Conservation (phyloP, 2,797 vertebrate genomes). For the Protosalanx chinensis region DNA sequence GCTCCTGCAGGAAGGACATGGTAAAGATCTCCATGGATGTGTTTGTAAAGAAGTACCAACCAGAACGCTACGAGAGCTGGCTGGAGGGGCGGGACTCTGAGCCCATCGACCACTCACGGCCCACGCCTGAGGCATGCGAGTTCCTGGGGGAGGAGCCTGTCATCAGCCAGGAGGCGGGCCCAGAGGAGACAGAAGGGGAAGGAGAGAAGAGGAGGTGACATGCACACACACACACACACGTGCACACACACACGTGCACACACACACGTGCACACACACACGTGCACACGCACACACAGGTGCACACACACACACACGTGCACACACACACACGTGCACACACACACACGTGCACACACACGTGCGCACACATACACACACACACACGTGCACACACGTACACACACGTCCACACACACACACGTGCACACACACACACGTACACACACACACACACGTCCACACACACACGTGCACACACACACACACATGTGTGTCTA, state of each 20-base stretch:
- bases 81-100: slow-evolving; percentile 82
- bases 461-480: too few relatives aligned
- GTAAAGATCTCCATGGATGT: slow-evolving; percentile 99
- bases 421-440: too few relatives aligned
- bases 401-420: neutral
- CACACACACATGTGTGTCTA: too few relatives aligned
- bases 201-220: slow-evolving; percentile 72
- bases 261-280: too few relatives aligned
- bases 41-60: slow-evolving; percentile 94
- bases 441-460: slow-evolving; percentile 7
- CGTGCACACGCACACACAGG: too few relatives aligned
- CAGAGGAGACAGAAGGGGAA: slow-evolving; percentile 48
- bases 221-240: neutral
- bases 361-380: too few relatives aligned
- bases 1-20: slow-evolving; percentile 97
- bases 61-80: slow-evolving; percentile 93
- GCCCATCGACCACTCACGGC: slow-evolving; percentile 83
- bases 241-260: too few relatives aligned
- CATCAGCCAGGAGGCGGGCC: slow-evolving; percentile 36
- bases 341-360: too few relatives aligned
- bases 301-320: too few relatives aligned
- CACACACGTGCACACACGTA: neutral
- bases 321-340: too few relatives aligned
- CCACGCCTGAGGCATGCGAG: slow-evolving; percentile 90
- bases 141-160: slow-evolving; percentile 73